Evolutionary conservation across 2,113 vertebrate genomes (phyloP), one percentile per base, ranked within the genome.

Genomic region (Passer domesticus): DNA sequence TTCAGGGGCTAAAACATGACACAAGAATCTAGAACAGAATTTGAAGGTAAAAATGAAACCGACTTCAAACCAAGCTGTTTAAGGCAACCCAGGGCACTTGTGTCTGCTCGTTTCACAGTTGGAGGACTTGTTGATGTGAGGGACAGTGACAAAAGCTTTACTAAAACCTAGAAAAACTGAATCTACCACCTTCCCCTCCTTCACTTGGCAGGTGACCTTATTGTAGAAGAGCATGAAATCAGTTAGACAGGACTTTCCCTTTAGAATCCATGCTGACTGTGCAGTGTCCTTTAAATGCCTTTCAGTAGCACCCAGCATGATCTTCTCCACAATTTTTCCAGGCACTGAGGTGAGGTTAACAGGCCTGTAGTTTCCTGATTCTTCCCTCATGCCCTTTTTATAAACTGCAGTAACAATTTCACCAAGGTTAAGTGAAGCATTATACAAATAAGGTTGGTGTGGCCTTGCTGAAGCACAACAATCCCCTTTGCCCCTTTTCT

Each of bases 41-140:
- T 41, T 49, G 47, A 53, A 77, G n/a, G n/a, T 18, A 46, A 67
- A 67, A 84, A 43, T 0, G 0, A 91, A 81, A 52, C 22, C 0
- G 0, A 72, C 17, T 62, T 82, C 63, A 90, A 90, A 79, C 30
- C 37, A 43, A 46, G 27, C 17, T 58, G 24, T 28, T 68, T 64
- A 64, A 74, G 24, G 44, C 70, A 83, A 50, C 13, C 59, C 11
- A 59, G 37, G 25, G 33, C 37, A 52, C 19, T 46, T 60, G 23
- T 6, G 59, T 25, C 28, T 39, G 33, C 39, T 82, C 30, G 25
- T 68, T 59, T 75, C 33, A 68, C 5, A 60, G 19, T 0, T 75
- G 24, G 24, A 59, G 20, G 46, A 53, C 28, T 60, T 68, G 46
- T 15, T 53, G n/a, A 27, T 68, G 20, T 12, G 13, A 60, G 28